Conservation (phyloP, 2,888 invertebrate genomes). For the Dendrolimus pini region DNA sequence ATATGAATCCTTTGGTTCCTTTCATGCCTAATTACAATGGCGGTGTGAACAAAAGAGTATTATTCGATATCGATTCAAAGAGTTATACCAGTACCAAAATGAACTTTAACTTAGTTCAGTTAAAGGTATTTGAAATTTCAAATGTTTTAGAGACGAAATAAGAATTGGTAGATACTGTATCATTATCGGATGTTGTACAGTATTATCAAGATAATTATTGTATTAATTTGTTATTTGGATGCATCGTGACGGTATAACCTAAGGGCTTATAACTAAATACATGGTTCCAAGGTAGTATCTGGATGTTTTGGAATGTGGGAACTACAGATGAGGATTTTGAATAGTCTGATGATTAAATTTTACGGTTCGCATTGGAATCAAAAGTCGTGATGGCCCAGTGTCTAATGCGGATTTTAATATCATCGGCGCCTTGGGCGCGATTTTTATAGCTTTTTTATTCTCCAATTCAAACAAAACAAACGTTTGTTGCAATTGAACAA, state of each 20-base stretch:
- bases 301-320: no score
- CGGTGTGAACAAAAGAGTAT: slow-evolving; percentile 33
- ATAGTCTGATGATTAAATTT: no score
- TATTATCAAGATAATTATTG: slow-evolving; percentile 34
- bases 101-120: neutral
- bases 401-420: no score
- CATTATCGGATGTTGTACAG: slow-evolving; percentile 32
- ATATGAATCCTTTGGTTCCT: slow-evolving; percentile 24
- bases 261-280: neutral
- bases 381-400: no score
- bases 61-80: slow-evolving; percentile 8
- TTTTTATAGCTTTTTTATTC: no score
- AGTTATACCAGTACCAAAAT: neutral
- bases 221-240: slow-evolving; percentile 24
- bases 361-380: no score
- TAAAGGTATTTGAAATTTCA: no score
- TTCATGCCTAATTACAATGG: slow-evolving; percentile 29
- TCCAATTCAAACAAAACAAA: no score
- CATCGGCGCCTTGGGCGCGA: no score
- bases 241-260: slow-evolving; percentile 6
- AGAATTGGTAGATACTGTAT: slow-evolving; percentile 14
- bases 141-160: neutral
- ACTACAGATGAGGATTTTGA: no score
- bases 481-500: no score
- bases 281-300: no score